Evolutionary conservation across 2,888 invertebrate species (phyloP).

Genomic region (Eilema sororculum): DNA sequence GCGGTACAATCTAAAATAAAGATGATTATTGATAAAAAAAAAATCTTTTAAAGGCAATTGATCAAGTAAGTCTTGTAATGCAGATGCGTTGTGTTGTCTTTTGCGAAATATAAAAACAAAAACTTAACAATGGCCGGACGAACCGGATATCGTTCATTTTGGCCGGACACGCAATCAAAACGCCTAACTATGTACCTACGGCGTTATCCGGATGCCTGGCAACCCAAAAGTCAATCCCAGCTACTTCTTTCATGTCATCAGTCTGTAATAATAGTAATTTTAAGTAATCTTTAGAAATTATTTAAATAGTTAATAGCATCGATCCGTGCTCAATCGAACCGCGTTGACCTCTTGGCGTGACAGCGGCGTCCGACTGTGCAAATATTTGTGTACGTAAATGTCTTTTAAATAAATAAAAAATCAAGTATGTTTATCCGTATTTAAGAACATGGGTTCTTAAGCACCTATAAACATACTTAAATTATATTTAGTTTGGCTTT

Average conservation of each 20-base stretch:
- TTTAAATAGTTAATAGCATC: not conserved
- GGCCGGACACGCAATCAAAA: too few species aligned
- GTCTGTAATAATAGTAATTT: not conserved
- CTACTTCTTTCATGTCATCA: not conserved
- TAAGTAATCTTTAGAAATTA: not conserved
- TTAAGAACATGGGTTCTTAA: not conserved
- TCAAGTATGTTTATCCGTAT: not conserved
- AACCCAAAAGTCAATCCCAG: too few species aligned
- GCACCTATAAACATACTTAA: not conserved
- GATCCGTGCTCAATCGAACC: not conserved
- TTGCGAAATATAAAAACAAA: too few species aligned
- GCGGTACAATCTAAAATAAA: too few species aligned
- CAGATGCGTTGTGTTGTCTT: too few species aligned
- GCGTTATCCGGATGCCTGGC: too few species aligned
- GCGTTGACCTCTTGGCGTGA: not conserved
- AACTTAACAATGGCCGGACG: too few species aligned
- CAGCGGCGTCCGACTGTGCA: not conserved
- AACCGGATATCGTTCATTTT: too few species aligned
- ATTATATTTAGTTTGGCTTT: not conserved
- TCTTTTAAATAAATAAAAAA: not conserved
- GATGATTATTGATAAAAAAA: too few species aligned
- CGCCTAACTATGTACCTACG: too few species aligned
- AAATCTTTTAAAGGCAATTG: too few species aligned
- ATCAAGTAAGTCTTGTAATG: too few species aligned
- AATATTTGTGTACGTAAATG: not conserved